A percentile compares a stretch with the other conserved stretches of the same genome.
Conservation (phyloP, 1,140 invertebrate species). For the Frieseomelitta varia region DNA sequence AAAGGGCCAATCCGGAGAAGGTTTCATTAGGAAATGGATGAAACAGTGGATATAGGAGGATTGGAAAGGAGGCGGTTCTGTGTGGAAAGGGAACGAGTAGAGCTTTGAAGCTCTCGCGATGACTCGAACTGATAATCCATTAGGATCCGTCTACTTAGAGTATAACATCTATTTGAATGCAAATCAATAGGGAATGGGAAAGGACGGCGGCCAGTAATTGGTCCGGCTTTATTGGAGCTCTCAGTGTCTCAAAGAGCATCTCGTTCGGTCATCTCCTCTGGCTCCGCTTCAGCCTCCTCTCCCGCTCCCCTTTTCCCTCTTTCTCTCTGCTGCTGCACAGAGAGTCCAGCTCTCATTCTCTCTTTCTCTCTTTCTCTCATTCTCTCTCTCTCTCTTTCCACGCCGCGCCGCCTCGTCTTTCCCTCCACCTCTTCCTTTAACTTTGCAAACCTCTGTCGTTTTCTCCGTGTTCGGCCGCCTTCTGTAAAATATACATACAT, state of each 20-base stretch:
- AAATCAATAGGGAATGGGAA: conserved; percentile 82
- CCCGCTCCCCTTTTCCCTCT: conserved; percentile 52
- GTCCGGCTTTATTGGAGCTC: conserved; percentile 82
- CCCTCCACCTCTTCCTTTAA: conserved; percentile 18
- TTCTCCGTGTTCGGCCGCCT: conserved; percentile 29
- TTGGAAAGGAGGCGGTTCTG: conserved; percentile 76
- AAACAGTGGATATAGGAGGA: conserved; percentile 80
- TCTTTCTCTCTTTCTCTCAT: conserved; percentile 41
- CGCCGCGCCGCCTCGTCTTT: not conserved
- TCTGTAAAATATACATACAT: conserved; percentile 26
- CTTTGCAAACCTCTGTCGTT: conserved; percentile 50
- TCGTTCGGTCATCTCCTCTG: conserved; percentile 81
- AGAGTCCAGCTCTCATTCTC: conserved; percentile 47
- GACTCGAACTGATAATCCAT: conserved; percentile 83
- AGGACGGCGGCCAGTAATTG: conserved; percentile 81
- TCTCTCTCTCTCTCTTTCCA: conserved; percentile 45
- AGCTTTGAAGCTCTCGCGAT: conserved; percentile 82
- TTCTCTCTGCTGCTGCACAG: not conserved
- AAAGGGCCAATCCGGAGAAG: conserved; percentile 74
- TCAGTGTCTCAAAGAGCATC: conserved; percentile 83
- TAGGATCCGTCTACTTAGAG: conserved; percentile 83
- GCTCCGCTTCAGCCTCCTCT: conserved; percentile 60
- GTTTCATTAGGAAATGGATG: conserved; percentile 83
- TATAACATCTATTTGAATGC: conserved; percentile 83
- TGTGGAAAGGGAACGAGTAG: conserved; percentile 58